Conservation (phyloP, 2,888 invertebrate species). For the Macaria notata region DNA sequence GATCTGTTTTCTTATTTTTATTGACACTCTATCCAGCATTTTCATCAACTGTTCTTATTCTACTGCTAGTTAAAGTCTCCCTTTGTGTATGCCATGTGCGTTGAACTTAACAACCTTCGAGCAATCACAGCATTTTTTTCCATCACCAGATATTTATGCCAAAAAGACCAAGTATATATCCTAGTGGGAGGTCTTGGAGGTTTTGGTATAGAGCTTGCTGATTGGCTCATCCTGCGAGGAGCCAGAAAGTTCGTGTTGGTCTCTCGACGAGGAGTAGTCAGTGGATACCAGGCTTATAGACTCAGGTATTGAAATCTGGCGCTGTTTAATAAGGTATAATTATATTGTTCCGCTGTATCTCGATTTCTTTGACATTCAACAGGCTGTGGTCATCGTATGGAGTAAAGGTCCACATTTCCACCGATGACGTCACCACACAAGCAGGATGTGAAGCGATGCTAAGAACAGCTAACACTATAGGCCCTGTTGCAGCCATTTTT, state of each 20-base stretch:
- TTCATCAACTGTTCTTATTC: too few species aligned
- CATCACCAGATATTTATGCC: slow-evolving; percentile 73
- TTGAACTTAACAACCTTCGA: too few species aligned
- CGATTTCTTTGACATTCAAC: too few species aligned
- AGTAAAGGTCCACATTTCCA: slow-evolving; percentile 85
- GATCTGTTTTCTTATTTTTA: too few species aligned
- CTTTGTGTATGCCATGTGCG: too few species aligned
- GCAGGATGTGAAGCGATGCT: slow-evolving; percentile 88
- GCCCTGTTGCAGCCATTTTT: slow-evolving; percentile 91
- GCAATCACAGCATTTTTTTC: slow-evolving; percentile 4
- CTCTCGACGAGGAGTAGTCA: slow-evolving; percentile 89
- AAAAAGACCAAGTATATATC: slow-evolving; percentile 75
- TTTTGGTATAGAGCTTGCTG: slow-evolving; percentile 93
- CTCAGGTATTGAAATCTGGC: slow-evolving; percentile 76
- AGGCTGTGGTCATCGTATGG: slow-evolving; percentile 88
- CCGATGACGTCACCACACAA: slow-evolving; percentile 86
- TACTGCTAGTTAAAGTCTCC: too few species aligned
- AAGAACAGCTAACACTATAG: slow-evolving; percentile 83
- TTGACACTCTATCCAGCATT: too few species aligned
- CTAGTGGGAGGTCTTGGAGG: slow-evolving; percentile 94
- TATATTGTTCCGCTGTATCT: not conserved
- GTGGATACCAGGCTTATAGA: slow-evolving; percentile 91
- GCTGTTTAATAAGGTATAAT: not conserved
- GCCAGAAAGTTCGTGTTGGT: slow-evolving; percentile 90
- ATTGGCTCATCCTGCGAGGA: slow-evolving; percentile 93